Evolutionary conservation across 2,797 vertebrate genomes (phyloP).

Genomic region (Scolopax bukidnonensis): DNA sequence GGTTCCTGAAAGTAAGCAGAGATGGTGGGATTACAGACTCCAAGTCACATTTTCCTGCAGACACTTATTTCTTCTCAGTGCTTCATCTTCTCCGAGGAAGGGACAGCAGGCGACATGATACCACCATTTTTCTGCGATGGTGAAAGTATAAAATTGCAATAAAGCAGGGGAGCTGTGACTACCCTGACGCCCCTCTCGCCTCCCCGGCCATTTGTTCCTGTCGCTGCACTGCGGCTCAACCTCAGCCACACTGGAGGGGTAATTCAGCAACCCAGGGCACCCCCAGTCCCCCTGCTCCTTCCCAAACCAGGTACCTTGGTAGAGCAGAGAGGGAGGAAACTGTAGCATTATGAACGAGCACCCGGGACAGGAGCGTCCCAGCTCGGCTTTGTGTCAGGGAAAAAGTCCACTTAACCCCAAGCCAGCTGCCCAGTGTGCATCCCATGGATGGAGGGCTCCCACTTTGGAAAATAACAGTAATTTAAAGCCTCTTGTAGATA

Average conservation of each 20-base stretch:
- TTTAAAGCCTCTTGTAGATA: not conserved
- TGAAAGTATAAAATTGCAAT: not conserved
- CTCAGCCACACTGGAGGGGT: not conserved
- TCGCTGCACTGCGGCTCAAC: not conserved
- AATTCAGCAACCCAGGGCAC: not conserved
- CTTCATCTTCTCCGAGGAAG: not conserved
- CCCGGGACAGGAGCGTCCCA: not conserved
- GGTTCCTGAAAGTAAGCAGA: constrained; percentile 77
- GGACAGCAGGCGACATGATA: not conserved
- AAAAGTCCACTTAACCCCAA: not conserved
- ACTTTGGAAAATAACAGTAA: not conserved
- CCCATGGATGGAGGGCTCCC: not conserved
- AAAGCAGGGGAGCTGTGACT: not conserved
- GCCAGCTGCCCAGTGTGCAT: not conserved
- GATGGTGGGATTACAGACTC: not conserved
- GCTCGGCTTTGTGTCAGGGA: not conserved
- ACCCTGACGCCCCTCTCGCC: not conserved
- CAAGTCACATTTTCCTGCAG: not conserved
- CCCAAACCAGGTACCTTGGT: not conserved
- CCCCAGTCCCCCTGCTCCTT: not conserved
- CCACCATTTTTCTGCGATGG: not conserved
- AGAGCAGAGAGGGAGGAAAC: not conserved
- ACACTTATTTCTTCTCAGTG: not conserved
- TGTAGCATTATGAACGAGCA: not conserved
- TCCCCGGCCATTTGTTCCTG: not conserved